A percentile compares a stretch with the other conserved stretches of the same genome.
phyloP scores from a whole-genome alignment of 2,888 invertebrate genomes.

The Agrochola macilenta region DNA sequence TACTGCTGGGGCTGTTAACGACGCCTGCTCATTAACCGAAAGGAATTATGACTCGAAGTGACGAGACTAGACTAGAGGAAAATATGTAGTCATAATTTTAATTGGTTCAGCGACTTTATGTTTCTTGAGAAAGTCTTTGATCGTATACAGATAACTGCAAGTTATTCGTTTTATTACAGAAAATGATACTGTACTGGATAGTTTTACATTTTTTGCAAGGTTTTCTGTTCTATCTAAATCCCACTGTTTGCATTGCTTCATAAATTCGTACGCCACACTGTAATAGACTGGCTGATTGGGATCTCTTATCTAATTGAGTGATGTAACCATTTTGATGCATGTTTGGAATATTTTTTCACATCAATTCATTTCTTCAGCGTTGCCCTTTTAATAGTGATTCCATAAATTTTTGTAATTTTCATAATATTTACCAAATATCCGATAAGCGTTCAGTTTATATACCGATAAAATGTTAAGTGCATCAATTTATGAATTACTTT shows the following conservation, averaged over 20 bases:
- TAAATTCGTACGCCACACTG: conserved; percentile 26
- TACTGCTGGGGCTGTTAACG: conserved; percentile 24
- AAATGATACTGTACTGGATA: not conserved
- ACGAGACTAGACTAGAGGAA: not conserved
- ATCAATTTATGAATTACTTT: not conserved
- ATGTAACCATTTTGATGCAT: conserved; percentile 34
- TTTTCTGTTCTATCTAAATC: conserved; percentile 30
- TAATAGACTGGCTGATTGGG: conserved; percentile 35
- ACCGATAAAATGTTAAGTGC: not conserved
- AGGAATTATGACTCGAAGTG: conserved; percentile 23
- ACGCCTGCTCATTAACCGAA: conserved; percentile 42
- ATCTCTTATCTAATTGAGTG: conserved; percentile 52
- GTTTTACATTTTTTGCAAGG: not conserved
- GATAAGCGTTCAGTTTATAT: not conserved
- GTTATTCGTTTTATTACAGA: conserved; percentile 17
- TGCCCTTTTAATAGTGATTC: not conserved
- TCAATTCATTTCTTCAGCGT: conserved; percentile 4
- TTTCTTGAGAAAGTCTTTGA: conserved; percentile 40
- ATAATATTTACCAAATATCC: not conserved
- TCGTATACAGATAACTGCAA: conserved; percentile 18
- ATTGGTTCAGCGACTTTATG: conserved; percentile 35
- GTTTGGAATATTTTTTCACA: conserved; percentile 15
- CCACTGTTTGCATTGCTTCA: conserved; percentile 16
- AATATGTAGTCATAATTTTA: conserved; percentile 31
- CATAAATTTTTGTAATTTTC: not conserved